Evolutionary conservation across 2,888 invertebrate genomes (phyloP), one percentile per base, ranked within the genome.

Genomic region (Lepidocyrtinus sp.): DNA sequence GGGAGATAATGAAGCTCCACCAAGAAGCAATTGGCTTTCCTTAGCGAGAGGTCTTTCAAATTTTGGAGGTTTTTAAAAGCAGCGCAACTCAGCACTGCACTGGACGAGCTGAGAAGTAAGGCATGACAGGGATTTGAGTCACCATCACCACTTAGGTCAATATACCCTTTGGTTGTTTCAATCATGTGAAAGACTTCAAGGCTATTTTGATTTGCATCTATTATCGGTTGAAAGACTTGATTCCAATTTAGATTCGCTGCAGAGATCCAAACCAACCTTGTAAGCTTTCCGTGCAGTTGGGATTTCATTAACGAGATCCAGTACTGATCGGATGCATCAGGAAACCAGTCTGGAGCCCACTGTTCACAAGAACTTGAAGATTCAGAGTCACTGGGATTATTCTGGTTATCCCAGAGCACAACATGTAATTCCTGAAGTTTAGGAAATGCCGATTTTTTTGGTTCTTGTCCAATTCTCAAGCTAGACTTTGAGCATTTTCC

Each of bases 181-280:
- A 75, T 27, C 19, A 75, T 19, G 25, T 75, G 72, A 1, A 81
- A 3, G 9, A 24, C 25, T 59, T 71, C 70, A 9, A 81, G 62
- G 15, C 64, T 71, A 1, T 71, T 21, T 9, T 64, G 21, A 46
- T 81, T 81, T 2, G 25, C 21, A 22, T 67, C 45, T 5, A 81
- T 9, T 3, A 75, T 36, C 0, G 80, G 75, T 15, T 50, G 45
- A 24, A 75, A 71, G 7, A 75, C 24, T 5, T 70, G 45, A 7
- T 63, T 46, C 62, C 64, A 75, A 15, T 25, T 3, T 2, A 65
- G 61, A n/a, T 19, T 65, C 0, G 59, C 74, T 1, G 24, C 24
- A 17, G 75, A 75, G 36, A 71, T 59, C 80, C 80, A 81, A 21
- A 63, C 17, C 26, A 81, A 22, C 25, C 64, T 75, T 22, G 22